Evolutionary conservation across 2,797 vertebrate species (phyloP).

Genomic region (Melanotaenia parkinsoni): DNA sequence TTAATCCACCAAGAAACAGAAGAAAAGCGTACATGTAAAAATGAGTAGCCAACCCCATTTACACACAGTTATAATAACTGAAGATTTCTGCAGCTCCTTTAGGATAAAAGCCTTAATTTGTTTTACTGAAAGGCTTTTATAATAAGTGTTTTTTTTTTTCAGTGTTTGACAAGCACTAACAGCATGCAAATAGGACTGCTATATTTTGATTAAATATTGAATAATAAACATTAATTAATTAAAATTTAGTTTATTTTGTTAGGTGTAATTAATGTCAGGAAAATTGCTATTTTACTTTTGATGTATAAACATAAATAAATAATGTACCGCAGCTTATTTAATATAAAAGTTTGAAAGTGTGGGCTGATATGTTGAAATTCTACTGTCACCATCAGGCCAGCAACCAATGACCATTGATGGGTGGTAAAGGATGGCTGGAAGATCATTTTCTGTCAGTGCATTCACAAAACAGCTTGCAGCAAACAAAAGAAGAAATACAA

Average conservation of each 20-base stretch:
- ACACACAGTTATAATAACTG: slow-evolving; percentile 5
- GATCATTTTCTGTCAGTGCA: neutral
- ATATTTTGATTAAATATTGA: slow-evolving; percentile 4
- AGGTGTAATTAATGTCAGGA: neutral
- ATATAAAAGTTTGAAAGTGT: too few relatives aligned
- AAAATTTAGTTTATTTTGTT: neutral
- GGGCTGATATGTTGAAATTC: too few relatives aligned
- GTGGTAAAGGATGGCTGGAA: neutral
- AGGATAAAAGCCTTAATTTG: slow-evolving; percentile 24
- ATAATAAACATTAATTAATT: neutral
- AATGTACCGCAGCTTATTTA: too few relatives aligned
- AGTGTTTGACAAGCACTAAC: slow-evolving; percentile 19
- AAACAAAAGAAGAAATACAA: neutral
- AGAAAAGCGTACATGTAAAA: slow-evolving; percentile 5
- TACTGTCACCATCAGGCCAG: too few relatives aligned
- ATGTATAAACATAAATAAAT: neutral
- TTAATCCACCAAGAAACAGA: neutral
- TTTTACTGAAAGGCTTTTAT: slow-evolving; percentile 26
- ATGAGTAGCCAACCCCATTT: slow-evolving; percentile 5
- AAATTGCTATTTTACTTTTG: neutral
- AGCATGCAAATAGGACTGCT: slow-evolving; percentile 14
- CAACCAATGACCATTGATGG: too few relatives aligned
- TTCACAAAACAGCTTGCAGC: neutral
- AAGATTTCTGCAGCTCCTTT: slow-evolving; percentile 2
- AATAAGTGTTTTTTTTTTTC: slow-evolving; percentile 15